Base-by-base conservation (phyloP, 1,140 invertebrate species). In the Diorhabda carinulata region DNA sequence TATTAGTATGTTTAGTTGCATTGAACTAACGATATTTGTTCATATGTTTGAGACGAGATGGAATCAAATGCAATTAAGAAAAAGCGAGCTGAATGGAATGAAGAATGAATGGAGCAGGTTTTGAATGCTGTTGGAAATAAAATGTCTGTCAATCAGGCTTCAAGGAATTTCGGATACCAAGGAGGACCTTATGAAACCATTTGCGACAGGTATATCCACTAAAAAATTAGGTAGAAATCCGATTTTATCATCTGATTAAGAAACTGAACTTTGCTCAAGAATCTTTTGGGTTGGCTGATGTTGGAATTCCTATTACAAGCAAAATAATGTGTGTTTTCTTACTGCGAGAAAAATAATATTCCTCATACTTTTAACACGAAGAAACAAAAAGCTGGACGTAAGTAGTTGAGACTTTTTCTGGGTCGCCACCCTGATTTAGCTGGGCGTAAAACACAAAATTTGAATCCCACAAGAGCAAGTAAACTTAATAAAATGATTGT, bases 301-400 rank as follows among this genome's bases (percentile, higher is more conserved):
- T 47, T 47, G 45, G 45, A 47, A 5, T 47, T 0, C 45, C 45
- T 8, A 47, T 47, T 47, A 47, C 45, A 5, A 47, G 45, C 8
- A 47, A 47, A 2, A 47, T 47, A 47, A 47, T 47, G 45, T 47
- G 8, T 47, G 2, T 47, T 47, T 47, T 47, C 45, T 47, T 47
- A 0, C 2, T 47, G 45, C 2, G 45, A 47, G 45, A 2, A 47
- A 47, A 47, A 52, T 9, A 52, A 52, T 52, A 52, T 52, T 52
- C 45, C 45, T 6, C 45, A 52, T 52, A 52, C 1, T 52, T 52
- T 52, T 52, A 82, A 67, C 10, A 42, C 0, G 8, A 52, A 6
- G 2, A 9, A 52, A 60, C 58, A 60, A 60, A 60, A 60, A 60
- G 58, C 3, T 60, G 3, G 25, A 25, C 58, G 58, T 41, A 60